Percentiles rank a stretch among this genome's conserved stretches.
phyloP scores from a whole-genome alignment of 2,113 vertebrate species.

The Brachypodius melanocephalos region DNA sequence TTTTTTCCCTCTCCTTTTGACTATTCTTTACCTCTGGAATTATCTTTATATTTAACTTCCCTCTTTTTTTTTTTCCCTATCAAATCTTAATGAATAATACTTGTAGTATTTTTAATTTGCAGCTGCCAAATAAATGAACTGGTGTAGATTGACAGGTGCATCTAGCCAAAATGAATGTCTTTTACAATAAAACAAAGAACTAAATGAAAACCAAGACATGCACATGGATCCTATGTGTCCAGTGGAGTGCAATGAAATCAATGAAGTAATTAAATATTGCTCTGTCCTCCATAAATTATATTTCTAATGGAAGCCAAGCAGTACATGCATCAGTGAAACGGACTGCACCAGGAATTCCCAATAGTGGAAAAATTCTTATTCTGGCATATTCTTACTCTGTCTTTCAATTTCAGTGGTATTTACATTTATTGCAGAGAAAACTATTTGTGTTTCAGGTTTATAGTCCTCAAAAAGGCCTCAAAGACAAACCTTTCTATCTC shows the following conservation, averaged over 20 bases:
- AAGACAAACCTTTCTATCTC: neutral
- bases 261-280: slow-evolving; percentile 2
- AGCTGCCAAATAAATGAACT: neutral
- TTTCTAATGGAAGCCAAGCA: slow-evolving; percentile 24
- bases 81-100: neutral
- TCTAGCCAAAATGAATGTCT: neutral
- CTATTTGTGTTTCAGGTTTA: neutral
- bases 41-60: neutral
- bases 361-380: slow-evolving; percentile 20
- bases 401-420: neutral
- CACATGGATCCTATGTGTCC: neutral
- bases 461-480: neutral
- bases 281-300: neutral
- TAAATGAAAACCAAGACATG: neutral
- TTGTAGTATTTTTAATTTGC: neutral
- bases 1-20: neutral
- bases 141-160: neutral
- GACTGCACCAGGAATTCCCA: slow-evolving; percentile 21
- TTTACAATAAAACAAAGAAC: neutral
- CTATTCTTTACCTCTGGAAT: neutral
- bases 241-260: neutral
- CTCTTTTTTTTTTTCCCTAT: neutral
- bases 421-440: neutral
- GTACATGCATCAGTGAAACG: slow-evolving; percentile 21
- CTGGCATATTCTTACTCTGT: neutral